Conservation (phyloP, 2,888 invertebrate genomes). For the Sphecodes monilicornis region DNA sequence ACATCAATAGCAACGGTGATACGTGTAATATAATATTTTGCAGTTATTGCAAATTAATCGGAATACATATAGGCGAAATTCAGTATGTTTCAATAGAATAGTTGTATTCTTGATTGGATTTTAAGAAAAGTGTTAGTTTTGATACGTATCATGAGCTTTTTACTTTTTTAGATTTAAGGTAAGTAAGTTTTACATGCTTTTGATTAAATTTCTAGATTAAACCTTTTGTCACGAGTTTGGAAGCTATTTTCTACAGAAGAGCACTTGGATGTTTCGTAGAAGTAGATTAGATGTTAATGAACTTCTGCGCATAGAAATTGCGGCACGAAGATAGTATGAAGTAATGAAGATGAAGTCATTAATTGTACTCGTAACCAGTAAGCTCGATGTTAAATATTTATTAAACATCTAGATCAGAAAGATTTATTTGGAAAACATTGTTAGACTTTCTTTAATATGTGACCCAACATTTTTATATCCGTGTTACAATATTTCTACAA, state of each 20-base stretch:
- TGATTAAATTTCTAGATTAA: constrained; percentile 14
- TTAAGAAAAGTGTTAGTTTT: neutral
- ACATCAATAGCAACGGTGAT: too few relatives aligned
- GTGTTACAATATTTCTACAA: neutral
- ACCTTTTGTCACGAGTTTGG: constrained; percentile 19
- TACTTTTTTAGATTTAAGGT: neutral
- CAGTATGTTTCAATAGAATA: neutral
- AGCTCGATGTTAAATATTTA: neutral
- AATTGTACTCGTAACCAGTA: neutral
- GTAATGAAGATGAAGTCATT: neutral
- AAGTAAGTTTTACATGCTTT: neutral
- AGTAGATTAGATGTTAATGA: constrained; percentile 5
- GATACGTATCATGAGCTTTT: neutral
- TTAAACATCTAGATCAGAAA: neutral
- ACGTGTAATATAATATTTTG: too few relatives aligned
- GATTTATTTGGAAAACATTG: neutral
- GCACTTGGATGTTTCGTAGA: neutral
- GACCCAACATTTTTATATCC: neutral
- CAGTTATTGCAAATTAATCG: too few relatives aligned
- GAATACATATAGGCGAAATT: neutral
- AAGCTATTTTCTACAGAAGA: neutral
- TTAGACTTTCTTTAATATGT: neutral
- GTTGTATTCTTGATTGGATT: neutral
- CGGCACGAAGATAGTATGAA: neutral
- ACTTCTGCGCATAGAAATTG: neutral